Percentiles rank a stretch among this genome's conserved stretches.
Evolutionary conservation across 2,797 vertebrate genomes (phyloP).

Genomic region (Macrochelys suwanniensis): DNA sequence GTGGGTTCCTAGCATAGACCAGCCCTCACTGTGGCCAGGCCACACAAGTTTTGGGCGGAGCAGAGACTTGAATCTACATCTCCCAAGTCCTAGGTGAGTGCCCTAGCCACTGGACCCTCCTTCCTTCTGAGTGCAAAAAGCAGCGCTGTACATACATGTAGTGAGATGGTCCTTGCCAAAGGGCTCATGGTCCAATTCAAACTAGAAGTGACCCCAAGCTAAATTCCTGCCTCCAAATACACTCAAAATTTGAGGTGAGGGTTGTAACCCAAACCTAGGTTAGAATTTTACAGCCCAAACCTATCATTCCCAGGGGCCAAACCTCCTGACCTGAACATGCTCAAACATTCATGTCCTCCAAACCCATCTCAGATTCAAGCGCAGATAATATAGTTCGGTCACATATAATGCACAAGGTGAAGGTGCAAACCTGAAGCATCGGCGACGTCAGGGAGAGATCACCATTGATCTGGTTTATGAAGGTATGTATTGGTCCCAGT

Average conservation of each 20-base stretch:
- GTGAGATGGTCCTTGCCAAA: neutral
- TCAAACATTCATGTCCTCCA: neutral
- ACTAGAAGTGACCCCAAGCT: neutral
- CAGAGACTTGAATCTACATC: neutral
- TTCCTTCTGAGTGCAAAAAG: neutral
- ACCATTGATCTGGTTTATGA: neutral
- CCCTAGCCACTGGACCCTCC: neutral
- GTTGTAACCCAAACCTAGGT: conserved; percentile 9
- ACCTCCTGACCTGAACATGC: conserved; percentile 33
- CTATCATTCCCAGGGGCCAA: neutral
- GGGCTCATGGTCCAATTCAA: neutral
- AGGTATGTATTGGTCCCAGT: neutral
- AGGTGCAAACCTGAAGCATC: neutral
- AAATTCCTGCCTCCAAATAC: neutral
- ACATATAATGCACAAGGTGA: neutral
- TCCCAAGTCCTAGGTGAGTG: rapidly evolving
- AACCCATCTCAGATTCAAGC: neutral
- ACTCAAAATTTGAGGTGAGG: neutral
- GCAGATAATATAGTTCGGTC: neutral
- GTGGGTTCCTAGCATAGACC: no score
- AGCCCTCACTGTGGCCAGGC: no score
- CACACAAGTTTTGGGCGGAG: neutral
- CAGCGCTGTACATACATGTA: neutral
- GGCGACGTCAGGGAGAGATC: neutral
- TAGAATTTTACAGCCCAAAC: neutral